Evolutionary conservation across 2,797 vertebrate species (phyloP), one percentile per base, ranked within the genome.

Genomic region (Esox lucius): DNA sequence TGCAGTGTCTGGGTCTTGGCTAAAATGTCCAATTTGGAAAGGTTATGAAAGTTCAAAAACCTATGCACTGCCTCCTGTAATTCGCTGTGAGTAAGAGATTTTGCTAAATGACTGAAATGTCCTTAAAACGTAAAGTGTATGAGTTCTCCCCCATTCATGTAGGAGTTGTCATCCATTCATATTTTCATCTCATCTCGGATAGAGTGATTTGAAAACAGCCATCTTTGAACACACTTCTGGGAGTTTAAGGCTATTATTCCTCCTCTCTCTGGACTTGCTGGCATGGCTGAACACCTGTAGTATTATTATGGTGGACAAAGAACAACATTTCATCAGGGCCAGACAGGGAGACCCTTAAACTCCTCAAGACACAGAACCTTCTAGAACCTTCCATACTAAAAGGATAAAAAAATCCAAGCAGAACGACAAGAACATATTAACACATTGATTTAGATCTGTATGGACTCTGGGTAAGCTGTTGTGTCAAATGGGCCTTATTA

Each of bases 131-230:
- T 39, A 5, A 39, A 39, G 5, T 39, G 4, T 39, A 3, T 39
- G 12, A 46, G 42, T 11, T 12, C 42, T 12, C 9, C 9, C 3
- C 9, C 4, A 22, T 35, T 42, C 16, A n/a, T 33, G 71, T 64
- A 61, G 66, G 70, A 72, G 72, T 72, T 68, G 53, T 67, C 72
- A 75, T 92, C 92, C 93, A 93, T 31, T 91, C 93, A 93, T 92
- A 90, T 88, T 90, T 90, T 91, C 91, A 92, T 91, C 89, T 70
- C 53, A 51, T 59, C 74, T 79, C 46, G 17, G 26, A 65, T 65
- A 61, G 22, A 61, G 15, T 66, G 31, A 66, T 28, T 35, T 17
- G 80, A 81, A 88, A 83, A 83, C 71, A 80, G 84, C 81, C 78
- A 86, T 81, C 75, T 75, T 81, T 85, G 82, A 86, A 87, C 87